Conservation (phyloP, 2,797 vertebrate species). For the Sparidentex hasta region DNA sequence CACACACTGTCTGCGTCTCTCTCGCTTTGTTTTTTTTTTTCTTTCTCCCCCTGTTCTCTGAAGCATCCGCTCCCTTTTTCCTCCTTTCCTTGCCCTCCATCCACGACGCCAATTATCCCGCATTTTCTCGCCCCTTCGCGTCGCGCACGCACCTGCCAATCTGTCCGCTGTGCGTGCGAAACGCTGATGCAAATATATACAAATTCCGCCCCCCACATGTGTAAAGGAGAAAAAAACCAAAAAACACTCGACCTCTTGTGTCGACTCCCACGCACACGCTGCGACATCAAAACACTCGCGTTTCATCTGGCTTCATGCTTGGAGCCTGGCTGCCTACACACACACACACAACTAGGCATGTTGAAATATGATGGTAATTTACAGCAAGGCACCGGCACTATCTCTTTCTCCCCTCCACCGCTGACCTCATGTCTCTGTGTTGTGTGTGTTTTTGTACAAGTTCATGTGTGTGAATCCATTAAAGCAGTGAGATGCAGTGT, state of each 20-base stretch:
- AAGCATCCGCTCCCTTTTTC: slow-evolving; percentile 6
- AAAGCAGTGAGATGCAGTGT: slow-evolving; percentile 3
- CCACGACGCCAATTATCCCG: not conserved
- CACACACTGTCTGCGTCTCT: slow-evolving; percentile 8
- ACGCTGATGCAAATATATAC: slow-evolving; percentile 28
- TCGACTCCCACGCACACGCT: slow-evolving; percentile 54
- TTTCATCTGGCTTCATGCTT: slow-evolving; percentile 47
- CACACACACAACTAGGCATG: slow-evolving; percentile 37
- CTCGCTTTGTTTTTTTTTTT: slow-evolving; percentile 15
- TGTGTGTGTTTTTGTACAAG: not conserved
- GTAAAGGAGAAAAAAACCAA: slow-evolving; percentile 44
- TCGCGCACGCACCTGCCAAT: not conserved
- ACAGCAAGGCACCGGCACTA: slow-evolving; percentile 35
- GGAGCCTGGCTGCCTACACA: slow-evolving; percentile 21
- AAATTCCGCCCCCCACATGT: slow-evolving; percentile 17
- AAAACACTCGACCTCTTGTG: slow-evolving; percentile 45
- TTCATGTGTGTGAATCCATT: slow-evolving; percentile 1
- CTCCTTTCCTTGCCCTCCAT: not conserved
- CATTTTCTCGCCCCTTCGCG: not conserved
- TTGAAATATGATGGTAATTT: slow-evolving; percentile 68
- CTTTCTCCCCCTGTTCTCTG: not conserved
- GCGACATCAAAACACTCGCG: slow-evolving; percentile 55
- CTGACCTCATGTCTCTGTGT: slow-evolving; percentile 43
- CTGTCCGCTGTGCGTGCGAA: not conserved
- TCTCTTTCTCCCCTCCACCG: slow-evolving; percentile 23